Base-by-base conservation (phyloP, 2,113 vertebrate genomes). In the Petrocephalus microphthalmus region DNA sequence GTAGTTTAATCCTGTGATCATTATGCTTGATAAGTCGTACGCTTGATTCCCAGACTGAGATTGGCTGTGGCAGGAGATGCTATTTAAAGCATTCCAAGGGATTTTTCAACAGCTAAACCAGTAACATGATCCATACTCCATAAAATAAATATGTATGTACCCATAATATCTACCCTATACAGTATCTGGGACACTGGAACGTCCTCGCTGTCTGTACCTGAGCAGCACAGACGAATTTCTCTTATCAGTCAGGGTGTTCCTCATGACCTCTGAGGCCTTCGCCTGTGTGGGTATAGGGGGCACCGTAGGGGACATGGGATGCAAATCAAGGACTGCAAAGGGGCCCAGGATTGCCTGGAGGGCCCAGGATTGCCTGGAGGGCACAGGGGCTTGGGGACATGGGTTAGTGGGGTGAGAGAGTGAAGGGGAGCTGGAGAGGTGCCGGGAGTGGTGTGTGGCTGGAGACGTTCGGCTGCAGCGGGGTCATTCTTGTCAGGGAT, bases 21-120 rank as follows among this genome's bases (percentile, higher is more conserved):
- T 85, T 85, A 85, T 25, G 52, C 84, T 85, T 37, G 52, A 54
- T 54, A 54, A 33, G 84, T 54, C 51, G n/a, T 54, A 25, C n/a
- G 52, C 52, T 52, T 85, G 84, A 85, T 54, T 25, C 84, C 84
- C 52, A 84, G 81, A 84, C 81, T 42, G 47, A n/a, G 82, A 84
- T n/a, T n/a, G 47, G 82, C 52, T 54, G 84, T 54, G n/a, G 52
- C 52, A 33, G 3, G n/a, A 53, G 84, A 37, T 33, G 52, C n/a
- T 53, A 54, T 54, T 81, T 42, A 20, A 84, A 37, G 84, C 45
- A 13, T 51, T 51, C 11, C 11, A 49, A 84, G 45, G 82, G 45
- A 84, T 52, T 20, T 84, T 84, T 84, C 49, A 84, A 52, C 45
- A 84, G 49, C 20, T 52, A 84, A 84, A 51, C 45, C 49, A 84